phyloP scores from a whole-genome alignment of 2,797 vertebrate species.

The Helarctos malayanus region DNA sequence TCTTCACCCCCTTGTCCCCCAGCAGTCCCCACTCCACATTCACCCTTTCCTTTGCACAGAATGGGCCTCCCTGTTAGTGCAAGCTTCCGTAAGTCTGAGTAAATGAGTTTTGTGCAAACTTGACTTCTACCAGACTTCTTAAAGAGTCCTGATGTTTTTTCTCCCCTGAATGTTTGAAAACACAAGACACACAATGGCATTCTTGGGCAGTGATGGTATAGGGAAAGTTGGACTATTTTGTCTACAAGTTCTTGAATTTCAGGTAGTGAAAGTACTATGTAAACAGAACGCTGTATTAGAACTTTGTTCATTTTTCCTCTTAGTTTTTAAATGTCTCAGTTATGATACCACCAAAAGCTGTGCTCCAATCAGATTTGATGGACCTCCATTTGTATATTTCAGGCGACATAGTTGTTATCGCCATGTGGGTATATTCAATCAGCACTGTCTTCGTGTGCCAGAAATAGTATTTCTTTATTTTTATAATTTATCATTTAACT shows the following conservation, averaged over 20 bases:
- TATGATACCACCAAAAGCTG: not conserved
- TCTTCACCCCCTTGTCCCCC: accelerated
- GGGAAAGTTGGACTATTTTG: not conserved
- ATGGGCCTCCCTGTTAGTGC: no score
- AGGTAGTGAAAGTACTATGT: not conserved
- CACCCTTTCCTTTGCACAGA: not conserved
- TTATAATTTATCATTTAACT: not conserved
- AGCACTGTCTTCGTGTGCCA: not conserved
- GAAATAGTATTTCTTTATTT: not conserved
- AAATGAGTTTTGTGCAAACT: not conserved
- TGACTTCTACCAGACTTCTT: not conserved
- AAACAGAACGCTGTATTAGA: not conserved
- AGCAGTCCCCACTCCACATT: no score
- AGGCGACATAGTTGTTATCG: not conserved
- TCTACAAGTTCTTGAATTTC: not conserved
- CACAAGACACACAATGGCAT: not conserved
- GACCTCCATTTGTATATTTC: not conserved
- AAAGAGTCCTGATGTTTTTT: not conserved
- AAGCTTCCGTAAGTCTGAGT: not conserved
- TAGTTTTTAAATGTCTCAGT: not conserved
- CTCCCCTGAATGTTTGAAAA: not conserved
- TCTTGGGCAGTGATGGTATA: not conserved
- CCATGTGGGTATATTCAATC: not conserved
- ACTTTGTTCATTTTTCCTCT: not conserved
- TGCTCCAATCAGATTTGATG: not conserved